These are phyloP conservation scores for Saturnia japonica DNA, from an alignment of 2,888 invertebrate genomes.

Conservation along the genomic window DNA sequence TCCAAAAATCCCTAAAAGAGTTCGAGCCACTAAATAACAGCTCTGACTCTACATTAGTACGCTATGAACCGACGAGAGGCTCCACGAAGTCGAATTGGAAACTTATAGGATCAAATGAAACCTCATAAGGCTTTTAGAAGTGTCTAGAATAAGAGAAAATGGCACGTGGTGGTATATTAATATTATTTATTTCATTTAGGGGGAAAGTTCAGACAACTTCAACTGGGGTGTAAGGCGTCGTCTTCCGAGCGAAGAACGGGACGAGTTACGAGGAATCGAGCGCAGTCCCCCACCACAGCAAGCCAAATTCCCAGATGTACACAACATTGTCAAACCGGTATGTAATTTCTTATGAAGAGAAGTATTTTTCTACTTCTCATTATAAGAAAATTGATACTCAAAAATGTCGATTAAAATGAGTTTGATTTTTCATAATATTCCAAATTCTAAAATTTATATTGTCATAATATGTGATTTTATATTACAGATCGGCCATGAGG, in stretches of 20 bases:
- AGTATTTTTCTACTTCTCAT: no score
- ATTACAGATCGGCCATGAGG: slow-evolving; percentile 56
- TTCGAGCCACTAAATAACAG: neutral
- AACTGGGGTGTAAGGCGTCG: slow-evolving; percentile 97
- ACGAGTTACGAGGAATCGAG: slow-evolving; percentile 48
- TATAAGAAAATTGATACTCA: no score
- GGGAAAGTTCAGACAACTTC: slow-evolving; percentile 97
- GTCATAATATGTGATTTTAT: neutral
- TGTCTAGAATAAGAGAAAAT: neutral
- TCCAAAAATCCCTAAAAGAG: no score
- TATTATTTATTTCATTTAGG: slow-evolving; percentile 67
- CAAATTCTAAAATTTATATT: neutral
- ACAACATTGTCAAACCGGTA: slow-evolving; percentile 51
- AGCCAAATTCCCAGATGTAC: slow-evolving; percentile 42
- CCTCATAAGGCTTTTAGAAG: neutral
- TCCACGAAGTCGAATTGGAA: neutral
- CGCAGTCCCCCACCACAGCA: slow-evolving; percentile 59
- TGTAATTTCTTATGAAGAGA: slow-evolving; percentile 21
- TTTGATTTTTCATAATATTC: no score
- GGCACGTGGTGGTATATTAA: neutral
- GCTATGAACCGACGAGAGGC: neutral
- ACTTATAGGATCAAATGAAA: neutral
- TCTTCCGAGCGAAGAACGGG: slow-evolving; percentile 87
- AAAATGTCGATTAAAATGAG: no score
- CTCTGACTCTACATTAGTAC: neutral